Conservation (phyloP, 2,113 vertebrate genomes). For the Colistium nudipinnis region DNA sequence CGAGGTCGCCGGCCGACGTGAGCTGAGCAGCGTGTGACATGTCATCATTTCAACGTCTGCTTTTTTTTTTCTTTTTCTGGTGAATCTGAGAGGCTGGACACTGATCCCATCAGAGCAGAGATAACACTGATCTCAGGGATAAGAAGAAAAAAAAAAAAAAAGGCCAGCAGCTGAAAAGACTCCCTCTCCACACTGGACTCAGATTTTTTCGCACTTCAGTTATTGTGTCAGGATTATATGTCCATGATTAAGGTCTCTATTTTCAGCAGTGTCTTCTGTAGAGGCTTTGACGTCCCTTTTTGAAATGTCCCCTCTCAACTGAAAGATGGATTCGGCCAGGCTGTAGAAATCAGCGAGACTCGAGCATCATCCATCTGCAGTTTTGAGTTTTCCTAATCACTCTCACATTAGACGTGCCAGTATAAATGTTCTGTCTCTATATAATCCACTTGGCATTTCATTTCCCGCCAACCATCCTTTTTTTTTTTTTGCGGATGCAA, state of each 20-base stretch:
- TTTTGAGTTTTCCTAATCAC: neutral
- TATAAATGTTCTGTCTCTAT: neutral
- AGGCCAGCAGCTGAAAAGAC: slow-evolving; percentile 4
- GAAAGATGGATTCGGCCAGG: too few species aligned
- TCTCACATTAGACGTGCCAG: neutral
- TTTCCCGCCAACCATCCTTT: neutral
- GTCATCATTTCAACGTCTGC: slow-evolving; percentile 29
- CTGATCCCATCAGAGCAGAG: slow-evolving; percentile 54
- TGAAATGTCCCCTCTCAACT: too few species aligned
- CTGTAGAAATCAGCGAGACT: too few species aligned
- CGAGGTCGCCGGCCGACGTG: neutral
- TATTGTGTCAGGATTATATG: neutral
- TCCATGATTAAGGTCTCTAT: neutral
- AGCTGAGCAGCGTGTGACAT: slow-evolving; percentile 4
- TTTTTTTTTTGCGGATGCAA: neutral
- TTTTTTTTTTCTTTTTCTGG: slow-evolving; percentile 6
- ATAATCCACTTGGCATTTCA: neutral
- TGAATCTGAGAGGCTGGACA: slow-evolving; percentile 50
- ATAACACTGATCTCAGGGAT: slow-evolving; percentile 42
- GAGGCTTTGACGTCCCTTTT: too few species aligned
- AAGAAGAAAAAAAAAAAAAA: too few species aligned
- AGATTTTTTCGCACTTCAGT: slow-evolving; percentile 10
- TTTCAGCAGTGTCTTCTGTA: too few species aligned
- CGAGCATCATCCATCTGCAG: too few species aligned
- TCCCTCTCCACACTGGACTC: neutral